phyloP scores from a whole-genome alignment of 2,888 invertebrate genomes.

The Nymphalis urticae region DNA sequence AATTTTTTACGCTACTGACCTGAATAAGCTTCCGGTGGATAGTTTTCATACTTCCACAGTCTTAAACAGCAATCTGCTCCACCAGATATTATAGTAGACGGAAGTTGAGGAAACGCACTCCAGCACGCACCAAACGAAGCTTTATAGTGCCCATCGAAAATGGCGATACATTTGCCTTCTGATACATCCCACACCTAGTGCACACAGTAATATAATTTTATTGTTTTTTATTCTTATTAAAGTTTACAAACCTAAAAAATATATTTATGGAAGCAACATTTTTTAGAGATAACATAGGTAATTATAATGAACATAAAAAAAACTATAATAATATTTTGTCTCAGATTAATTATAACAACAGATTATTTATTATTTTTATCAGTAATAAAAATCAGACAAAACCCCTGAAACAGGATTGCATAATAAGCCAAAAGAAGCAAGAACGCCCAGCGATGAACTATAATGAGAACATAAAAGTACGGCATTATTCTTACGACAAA shows the following conservation, averaged over 20 bases:
- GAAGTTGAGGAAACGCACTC: slow-evolving; percentile 81
- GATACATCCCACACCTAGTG: slow-evolving; percentile 30
- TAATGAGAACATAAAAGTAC: too few species aligned
- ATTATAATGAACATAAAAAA: neutral
- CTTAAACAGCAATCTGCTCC: slow-evolving; percentile 85
- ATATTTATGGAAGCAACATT: too few species aligned
- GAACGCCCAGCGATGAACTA: too few species aligned
- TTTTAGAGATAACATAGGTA: too few species aligned
- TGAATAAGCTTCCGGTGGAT: slow-evolving; percentile 58
- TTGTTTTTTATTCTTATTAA: too few species aligned
- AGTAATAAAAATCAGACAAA: too few species aligned
- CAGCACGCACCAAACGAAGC: slow-evolving; percentile 83
- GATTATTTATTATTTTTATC: too few species aligned
- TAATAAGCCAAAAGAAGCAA: too few species aligned
- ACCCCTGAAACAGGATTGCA: too few species aligned
- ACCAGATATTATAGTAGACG: slow-evolving; percentile 83
- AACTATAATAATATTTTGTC: neutral
- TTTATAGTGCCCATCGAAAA: slow-evolving; percentile 81
- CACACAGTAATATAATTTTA: neutral
- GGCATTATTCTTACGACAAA: too few species aligned
- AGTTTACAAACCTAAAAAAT: too few species aligned
- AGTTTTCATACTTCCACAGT: slow-evolving; percentile 82
- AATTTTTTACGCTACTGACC: slow-evolving; percentile 40
- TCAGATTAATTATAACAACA: too few species aligned
- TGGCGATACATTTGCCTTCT: slow-evolving; percentile 69